These are phyloP conservation scores for Griposia aprilina DNA, from an alignment of 2,888 invertebrate species.

Conservation along the genomic window DNA sequence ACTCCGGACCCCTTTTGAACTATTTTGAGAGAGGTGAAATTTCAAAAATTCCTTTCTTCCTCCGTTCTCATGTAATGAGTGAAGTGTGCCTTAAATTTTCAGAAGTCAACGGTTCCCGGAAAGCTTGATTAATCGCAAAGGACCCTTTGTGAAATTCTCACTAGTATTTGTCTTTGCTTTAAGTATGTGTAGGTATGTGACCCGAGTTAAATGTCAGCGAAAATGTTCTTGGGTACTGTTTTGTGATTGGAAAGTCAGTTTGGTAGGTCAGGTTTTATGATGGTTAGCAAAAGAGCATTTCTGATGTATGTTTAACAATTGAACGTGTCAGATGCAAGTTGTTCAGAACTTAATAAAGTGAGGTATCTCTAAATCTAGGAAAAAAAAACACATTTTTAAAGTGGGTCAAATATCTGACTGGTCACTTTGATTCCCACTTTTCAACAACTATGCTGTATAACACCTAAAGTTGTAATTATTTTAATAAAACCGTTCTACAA, in stretches of 20 bases:
- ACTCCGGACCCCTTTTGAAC: constrained; percentile 62
- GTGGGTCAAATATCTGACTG: neutral
- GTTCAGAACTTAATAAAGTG: neutral
- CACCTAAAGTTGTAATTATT: neutral
- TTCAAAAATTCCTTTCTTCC: constrained; percentile 68
- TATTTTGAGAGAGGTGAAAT: constrained; percentile 65
- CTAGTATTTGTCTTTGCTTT: constrained; percentile 62
- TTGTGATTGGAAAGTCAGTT: neutral
- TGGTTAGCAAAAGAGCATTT: neutral
- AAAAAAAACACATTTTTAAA: neutral
- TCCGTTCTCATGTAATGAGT: constrained; percentile 62
- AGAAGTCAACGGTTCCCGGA: constrained; percentile 62
- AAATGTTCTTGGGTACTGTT: constrained; percentile 30
- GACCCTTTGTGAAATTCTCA: constrained; percentile 64
- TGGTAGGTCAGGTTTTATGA: neutral
- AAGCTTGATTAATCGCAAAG: constrained; percentile 67
- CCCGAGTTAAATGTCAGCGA: constrained; percentile 48
- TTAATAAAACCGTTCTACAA: no score
- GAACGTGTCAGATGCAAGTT: no score
- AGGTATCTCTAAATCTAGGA: neutral
- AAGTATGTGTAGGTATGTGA: constrained; percentile 53
- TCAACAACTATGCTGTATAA: neutral
- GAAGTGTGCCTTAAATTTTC: constrained; percentile 67
- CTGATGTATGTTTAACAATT: neutral
- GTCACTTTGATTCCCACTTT: neutral